Evolutionary conservation across 2,888 invertebrate species (phyloP), one percentile per base, ranked within the genome.

Genomic region (Aplocera efformata): DNA sequence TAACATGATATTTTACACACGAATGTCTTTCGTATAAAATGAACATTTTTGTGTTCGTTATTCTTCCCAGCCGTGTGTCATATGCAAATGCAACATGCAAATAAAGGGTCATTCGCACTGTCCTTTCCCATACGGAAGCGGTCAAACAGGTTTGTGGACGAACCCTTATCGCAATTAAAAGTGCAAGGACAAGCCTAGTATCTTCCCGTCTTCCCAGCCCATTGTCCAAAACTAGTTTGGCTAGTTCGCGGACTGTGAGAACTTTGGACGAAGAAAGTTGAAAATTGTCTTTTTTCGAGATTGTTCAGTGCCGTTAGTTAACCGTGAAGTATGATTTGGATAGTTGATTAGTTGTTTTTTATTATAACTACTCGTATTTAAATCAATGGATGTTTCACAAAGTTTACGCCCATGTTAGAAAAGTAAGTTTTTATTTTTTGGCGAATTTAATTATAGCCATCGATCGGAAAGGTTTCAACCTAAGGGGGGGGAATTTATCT

Each of bases 221-320:
- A 79, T 85, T 85, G 84, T 85, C 88, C 84, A 79, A 77, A 81
- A 84, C 78, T 60, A 42, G 85, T 79, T 59, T 65, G 70, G 72
- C 83, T 72, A 69, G 79, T 78, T 52, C 78, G 67, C 10, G 55
- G 48, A 57, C 58, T 60, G 67, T 75, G 75, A 67, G 79, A 79
- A 63, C 11, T 27, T n/a, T 28, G 9, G 17, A 17, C 4, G 29
- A 17, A 6, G 8, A 30, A 30, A 30, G 9, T 21, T 4, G 10
- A 3, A 4, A n/a, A 8, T 29, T 26, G 10, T 31, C 17, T 21
- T 17, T 30, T 22, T 22, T 3, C 6, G n/a, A 5, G n/a, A 22
- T 22, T 22, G 22, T 22, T 7, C 22, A 17, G 13, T 17, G 13
- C 5, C 3, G 13, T 17, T n/a, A n/a, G n/a, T n/a, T n/a, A n/a